Evolutionary conservation across 2,888 invertebrate genomes (phyloP).

Genomic region (Carcina quercana): DNA sequence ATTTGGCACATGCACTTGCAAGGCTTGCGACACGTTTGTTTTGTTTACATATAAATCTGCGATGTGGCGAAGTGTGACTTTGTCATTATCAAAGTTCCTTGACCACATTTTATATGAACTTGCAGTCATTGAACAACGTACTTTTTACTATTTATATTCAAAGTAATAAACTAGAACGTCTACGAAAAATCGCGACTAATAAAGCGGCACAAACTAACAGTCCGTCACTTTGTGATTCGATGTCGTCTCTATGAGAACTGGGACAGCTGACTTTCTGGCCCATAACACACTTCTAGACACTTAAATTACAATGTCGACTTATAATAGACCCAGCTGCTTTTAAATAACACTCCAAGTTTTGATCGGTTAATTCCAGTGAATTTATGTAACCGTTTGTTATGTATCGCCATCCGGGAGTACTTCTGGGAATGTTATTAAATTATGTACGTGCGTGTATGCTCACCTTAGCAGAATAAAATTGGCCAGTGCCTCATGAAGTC

Average conservation of each 20-base stretch:
- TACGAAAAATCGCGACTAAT: conserved; percentile 29
- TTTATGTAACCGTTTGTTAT: too few relatives aligned
- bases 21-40: too few relatives aligned
- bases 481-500: conserved; percentile 58
- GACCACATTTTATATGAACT: conserved; percentile 10
- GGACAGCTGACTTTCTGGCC: conserved; percentile 60
- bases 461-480: conserved; percentile 43
- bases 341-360: too few relatives aligned
- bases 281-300: conserved; percentile 36
- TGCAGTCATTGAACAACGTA: neutral
- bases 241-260: conserved; percentile 55
- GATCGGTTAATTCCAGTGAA: too few relatives aligned
- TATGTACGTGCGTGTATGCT: conserved; percentile 18
- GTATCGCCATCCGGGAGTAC: too few relatives aligned
- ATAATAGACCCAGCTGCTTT: too few relatives aligned
- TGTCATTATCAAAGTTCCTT: conserved; percentile 12
- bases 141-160: neutral
- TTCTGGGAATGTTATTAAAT: neutral
- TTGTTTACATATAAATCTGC: too few relatives aligned
- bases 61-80: too few relatives aligned
- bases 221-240: conserved; percentile 45
- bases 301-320: neutral
- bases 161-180: conserved; percentile 2
- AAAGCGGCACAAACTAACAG: conserved; percentile 52
- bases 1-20: too few relatives aligned